Evolutionary conservation across 2,113 vertebrate genomes (phyloP), one percentile per base, ranked within the genome.

Genomic region (Haplochromis vanheusdeni): DNA sequence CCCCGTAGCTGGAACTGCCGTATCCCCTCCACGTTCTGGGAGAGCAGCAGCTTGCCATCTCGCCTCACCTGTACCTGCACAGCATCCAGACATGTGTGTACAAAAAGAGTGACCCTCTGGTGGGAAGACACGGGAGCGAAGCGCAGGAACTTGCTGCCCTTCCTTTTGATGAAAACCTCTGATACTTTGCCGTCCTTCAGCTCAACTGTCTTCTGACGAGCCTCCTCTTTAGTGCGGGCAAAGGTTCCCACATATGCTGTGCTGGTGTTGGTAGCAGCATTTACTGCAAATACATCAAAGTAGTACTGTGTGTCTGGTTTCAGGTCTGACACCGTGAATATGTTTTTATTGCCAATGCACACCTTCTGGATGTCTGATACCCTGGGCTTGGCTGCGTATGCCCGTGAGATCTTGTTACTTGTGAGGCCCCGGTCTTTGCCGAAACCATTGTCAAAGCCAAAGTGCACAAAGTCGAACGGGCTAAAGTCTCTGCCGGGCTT

Each of bases 241-340:
- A 99, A 99, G 5, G 99, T 98, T 65, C 99, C 99, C 3, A 99
- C 95, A 0, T 99, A 99, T 0, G 99, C 98, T 0, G 98, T 99
- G 94, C 99, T 99, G 90, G 94, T 97, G 94, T 99, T 99, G 91
- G 96, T 98, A 77, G 96, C 95, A 37, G 95, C 92, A 83, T 98
- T 98, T 45, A 97, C 95, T 3, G 98, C 97, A 77, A 99, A 99
- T 60, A 99, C 97, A 37, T 99, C 99, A 33, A 99, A 99, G 94
- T 99, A 99, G 95, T 98, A 99, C 92, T 99, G 99, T 0, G 97
- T 99, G 84, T 98, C 97, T 0, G 99, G 99, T 82, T 98, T 99
- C 60, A 99, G 96, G 19, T 98, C 97, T 2, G 98, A 98, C 80
- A 99, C 96, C 0, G 98, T 99, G 94, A 98, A 99, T 93, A 98